Evolutionary conservation across 2,113 vertebrate genomes (phyloP), one percentile per base, ranked within the genome.

Genomic region (Leptobrachium ailaonicum): DNA sequence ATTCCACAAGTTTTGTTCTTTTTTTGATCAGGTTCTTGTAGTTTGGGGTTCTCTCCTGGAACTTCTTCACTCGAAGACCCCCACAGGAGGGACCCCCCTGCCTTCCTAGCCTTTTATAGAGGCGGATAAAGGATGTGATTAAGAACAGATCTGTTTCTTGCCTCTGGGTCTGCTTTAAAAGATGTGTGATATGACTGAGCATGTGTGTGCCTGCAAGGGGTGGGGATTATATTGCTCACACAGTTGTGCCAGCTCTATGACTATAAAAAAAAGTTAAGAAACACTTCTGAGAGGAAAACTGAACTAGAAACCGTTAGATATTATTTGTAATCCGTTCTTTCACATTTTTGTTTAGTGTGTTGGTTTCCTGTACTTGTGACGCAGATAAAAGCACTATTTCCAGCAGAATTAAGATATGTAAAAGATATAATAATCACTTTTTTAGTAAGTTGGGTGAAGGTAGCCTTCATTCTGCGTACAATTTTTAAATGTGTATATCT

Each of bases 61-160:
- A 13, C 3, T 32, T 70, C 41, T 47, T 47, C 68, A 60, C 41
- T 71, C 50, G 42, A 54, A 10, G 76, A 40, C 76, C 40, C n/a
- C 20, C 9, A 47, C 12, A 60, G 56, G 56, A 1, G 7, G 47
- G 42, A 4, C 66, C 60, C 60, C 20, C 53, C 54, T 75, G 14
- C 45, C 40, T 74, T 73, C 41, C 32, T 20, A 73, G 63, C 77
- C 79, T 69, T 81, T 74, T 81, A 81, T 81, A 81, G 79, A 45
- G 40, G 11, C 2, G 63, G 79, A 56, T 72, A 71, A 71, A 71
- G 44, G 70, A 54, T 40, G 50, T 72, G 70, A 56, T 54, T 72
- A 54, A 41, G 44, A 50, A 1, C 42, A 70, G 72, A 73, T 66
- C 41, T 43, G 50, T 32, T 66, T 58, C 41, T 58, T 45, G 71